These are phyloP conservation scores for Allolobophora icterica DNA, from an alignment of 2,888 invertebrate genomes.

Conservation along the genomic window DNA sequence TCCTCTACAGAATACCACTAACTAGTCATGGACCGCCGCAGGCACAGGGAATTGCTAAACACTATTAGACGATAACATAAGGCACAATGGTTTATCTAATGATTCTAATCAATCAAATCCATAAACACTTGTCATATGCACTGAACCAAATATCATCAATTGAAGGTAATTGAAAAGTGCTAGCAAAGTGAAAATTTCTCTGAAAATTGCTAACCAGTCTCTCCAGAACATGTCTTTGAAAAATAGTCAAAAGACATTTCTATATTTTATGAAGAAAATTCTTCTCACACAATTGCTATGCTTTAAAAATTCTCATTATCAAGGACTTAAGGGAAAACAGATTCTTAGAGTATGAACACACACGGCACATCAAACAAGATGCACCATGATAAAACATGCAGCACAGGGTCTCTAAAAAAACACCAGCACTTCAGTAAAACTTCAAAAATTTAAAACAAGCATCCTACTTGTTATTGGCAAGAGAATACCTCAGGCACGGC, in stretches of 20 bases:
- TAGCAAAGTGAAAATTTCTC: not conserved
- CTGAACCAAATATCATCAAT: not conserved
- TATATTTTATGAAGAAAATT: conserved; percentile 2
- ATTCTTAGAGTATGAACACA: not conserved
- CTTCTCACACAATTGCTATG: not conserved
- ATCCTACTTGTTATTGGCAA: not conserved
- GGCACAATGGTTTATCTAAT: not conserved
- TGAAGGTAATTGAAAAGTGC: not conserved
- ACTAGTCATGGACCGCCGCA: not conserved
- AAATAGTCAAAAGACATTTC: not conserved
- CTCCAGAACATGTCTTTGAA: not conserved
- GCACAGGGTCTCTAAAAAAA: not conserved
- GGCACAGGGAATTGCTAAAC: not conserved
- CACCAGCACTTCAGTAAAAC: not conserved
- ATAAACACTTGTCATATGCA: not conserved
- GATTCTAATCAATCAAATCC: not conserved
- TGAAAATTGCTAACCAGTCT: not conserved
- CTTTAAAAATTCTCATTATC: not conserved
- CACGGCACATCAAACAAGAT: not conserved
- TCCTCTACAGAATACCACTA: not conserved
- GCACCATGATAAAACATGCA: conserved; percentile 26
- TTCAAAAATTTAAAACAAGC: conserved; percentile 27
- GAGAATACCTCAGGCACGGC: not conserved
- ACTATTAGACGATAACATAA: not conserved
- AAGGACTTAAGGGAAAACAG: not conserved